These are phyloP conservation scores for Periparus ater DNA, from an alignment of 2,797 vertebrate genomes.

Conservation along the genomic window DNA sequence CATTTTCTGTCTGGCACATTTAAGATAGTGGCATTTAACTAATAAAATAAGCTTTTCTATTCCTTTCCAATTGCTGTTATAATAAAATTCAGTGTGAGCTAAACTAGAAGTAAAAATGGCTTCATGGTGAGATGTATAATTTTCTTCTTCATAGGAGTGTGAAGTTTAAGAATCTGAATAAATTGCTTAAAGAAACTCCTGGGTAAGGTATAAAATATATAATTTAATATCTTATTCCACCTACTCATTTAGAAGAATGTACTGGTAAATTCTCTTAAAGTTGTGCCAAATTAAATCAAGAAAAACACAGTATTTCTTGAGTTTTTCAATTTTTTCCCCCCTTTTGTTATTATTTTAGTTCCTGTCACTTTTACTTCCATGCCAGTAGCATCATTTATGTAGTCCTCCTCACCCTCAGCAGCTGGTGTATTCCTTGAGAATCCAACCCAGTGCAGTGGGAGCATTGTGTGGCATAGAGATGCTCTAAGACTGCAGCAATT, in stretches of 20 bases:
- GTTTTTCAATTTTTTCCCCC: accelerated
- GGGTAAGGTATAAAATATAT: neutral
- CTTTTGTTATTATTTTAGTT: neutral
- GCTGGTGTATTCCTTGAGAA: neutral
- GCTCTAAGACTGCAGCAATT: neutral
- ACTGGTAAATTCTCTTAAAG: neutral
- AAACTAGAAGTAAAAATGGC: neutral
- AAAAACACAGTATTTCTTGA: neutral
- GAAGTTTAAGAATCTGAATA: neutral
- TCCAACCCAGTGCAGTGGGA: neutral
- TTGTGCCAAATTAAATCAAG: neutral
- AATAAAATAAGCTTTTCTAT: neutral
- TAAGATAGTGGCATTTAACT: neutral
- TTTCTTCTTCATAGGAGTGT: neutral
- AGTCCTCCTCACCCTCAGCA: neutral
- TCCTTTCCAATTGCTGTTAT: neutral
- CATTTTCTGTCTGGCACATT: neutral
- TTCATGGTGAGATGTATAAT: accelerated
- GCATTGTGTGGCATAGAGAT: neutral
- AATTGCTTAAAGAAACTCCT: neutral
- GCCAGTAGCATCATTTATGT: neutral
- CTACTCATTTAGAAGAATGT: neutral
- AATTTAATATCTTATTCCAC: neutral
- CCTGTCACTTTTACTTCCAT: neutral
- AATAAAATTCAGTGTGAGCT: neutral